Conservation (phyloP, 2,888 invertebrate genomes). For the Epicampocera succincta region DNA sequence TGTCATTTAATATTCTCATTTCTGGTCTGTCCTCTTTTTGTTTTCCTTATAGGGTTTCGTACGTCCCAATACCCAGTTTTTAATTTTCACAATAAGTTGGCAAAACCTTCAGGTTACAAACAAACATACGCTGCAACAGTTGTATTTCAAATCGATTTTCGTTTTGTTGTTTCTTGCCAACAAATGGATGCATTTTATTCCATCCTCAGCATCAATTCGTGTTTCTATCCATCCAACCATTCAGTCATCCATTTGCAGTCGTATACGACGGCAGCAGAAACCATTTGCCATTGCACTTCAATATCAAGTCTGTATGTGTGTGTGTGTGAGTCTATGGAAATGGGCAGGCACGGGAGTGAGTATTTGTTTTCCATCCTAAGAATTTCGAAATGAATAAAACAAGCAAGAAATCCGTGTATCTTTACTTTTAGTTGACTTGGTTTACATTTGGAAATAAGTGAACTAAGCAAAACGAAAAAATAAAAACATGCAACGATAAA, state of each 20-base stretch:
- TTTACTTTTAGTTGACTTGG: constrained; percentile 60
- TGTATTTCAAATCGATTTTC: constrained; percentile 49
- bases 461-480: constrained; percentile 46
- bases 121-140: constrained; percentile 56
- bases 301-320: background rate
- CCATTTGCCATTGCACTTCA: constrained; percentile 54
- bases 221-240: constrained; percentile 23
- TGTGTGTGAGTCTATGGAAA: background rate
- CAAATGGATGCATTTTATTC: constrained; percentile 60
- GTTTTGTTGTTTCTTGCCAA: constrained; percentile 42
- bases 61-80: constrained; percentile 3
- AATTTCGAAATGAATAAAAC: constrained; percentile 39
- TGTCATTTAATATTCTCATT: constrained; percentile 31
- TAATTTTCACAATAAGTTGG: constrained; percentile 28
- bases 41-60: constrained; percentile 27
- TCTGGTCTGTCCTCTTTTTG: constrained; percentile 15
- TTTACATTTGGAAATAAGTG: constrained; percentile 59
- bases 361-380: constrained; percentile 33
- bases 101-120: constrained; percentile 51
- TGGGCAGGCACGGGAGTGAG: background rate
- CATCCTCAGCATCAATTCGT: constrained; percentile 24
- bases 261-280: constrained; percentile 30
- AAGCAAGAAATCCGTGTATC: constrained; percentile 40
- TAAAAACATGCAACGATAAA: constrained; percentile 7
- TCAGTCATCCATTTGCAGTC: constrained; percentile 23